These are phyloP conservation scores for Malurus cyaneus DNA, from an alignment of 2,113 vertebrate genomes.

Conservation along the genomic window DNA sequence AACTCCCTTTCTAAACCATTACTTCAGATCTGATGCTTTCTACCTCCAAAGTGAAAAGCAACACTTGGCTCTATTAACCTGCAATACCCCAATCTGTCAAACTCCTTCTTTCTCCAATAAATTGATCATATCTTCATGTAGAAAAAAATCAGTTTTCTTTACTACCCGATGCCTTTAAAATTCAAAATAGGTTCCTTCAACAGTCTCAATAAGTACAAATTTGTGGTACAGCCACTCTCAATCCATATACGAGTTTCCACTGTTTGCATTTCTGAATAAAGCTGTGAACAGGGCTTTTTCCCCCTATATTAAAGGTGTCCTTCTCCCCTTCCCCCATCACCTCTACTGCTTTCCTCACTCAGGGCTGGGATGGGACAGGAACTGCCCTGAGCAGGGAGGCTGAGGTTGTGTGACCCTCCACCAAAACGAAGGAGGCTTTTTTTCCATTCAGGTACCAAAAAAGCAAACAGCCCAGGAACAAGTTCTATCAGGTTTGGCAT, in stretches of 20 bases:
- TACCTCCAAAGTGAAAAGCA: not conserved
- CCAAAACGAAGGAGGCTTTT: not conserved
- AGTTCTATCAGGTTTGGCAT: not conserved
- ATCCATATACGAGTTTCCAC: not conserved
- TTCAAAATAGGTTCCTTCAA: not conserved
- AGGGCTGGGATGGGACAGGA: not conserved
- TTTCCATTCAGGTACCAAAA: not conserved
- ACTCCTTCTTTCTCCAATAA: not conserved
- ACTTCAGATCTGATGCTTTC: not conserved
- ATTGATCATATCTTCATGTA: not conserved
- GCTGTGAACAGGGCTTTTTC: not conserved
- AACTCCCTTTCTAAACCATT: not conserved
- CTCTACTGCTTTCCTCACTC: not conserved
- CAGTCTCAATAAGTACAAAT: not conserved
- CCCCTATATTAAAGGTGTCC: not conserved
- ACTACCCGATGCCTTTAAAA: not conserved
- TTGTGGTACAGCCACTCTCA: not conserved
- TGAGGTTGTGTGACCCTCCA: not conserved
- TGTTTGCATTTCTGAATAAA: not conserved
- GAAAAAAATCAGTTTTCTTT: not conserved
- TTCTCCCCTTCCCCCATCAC: accelerated
- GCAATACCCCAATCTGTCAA: not conserved
- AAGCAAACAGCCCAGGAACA: not conserved
- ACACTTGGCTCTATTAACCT: not conserved
- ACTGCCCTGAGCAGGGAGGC: not conserved